Base-by-base conservation (phyloP, 2,113 vertebrate genomes). In the Thymallus thymallus region DNA sequence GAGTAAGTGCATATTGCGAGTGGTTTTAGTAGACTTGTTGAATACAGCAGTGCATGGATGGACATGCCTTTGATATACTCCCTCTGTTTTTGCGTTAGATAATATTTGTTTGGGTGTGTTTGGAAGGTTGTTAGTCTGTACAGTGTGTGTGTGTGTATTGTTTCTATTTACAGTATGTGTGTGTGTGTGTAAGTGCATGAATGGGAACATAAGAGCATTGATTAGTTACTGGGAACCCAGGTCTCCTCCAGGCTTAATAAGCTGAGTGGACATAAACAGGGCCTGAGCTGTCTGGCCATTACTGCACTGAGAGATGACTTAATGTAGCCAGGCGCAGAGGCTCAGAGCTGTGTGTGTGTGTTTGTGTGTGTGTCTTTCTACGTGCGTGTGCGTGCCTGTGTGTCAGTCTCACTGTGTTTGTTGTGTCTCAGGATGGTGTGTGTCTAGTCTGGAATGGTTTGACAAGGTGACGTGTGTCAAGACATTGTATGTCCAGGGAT, bases 1-100 rank as follows among this genome's bases (percentile, higher is more conserved):
- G 70, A 45, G 68, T 41, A 77, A 72, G 69, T 75, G 26, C 20
- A 45, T 29, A 55, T 12, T 10, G 32, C 74, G 69, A 86, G 82
- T 73, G 89, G 88, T 83, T 88, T 81, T 18, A 22, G 29, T 68
- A 73, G 87, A 91, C 89, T 91, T 90, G 88, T 91, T 90, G 89
- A 91, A 88, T 78, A 71, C 65, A 81, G 58, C 68, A 46, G 60
- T 18, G 20, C 18, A 68, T 16, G 68, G 74, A 73, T 74, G 24
- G 56, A 48, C 23, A 26, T 20, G 63, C 14, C 18, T 66, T 66
- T 35, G 64, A 26, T 20, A 41, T 12, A 41, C 35, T 41, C 35
- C 35, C 35, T 41, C 35, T 41, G 35, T 32, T 32, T 32, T 32
- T 32, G 32, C 16, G 2, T 30, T 41, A 32, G 12, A 12, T 32